Percentiles rank a stretch among this genome's conserved stretches.
Evolutionary conservation across 2,113 vertebrate species (phyloP).

Genomic region (Cyphomyrus plagiostoma): DNA sequence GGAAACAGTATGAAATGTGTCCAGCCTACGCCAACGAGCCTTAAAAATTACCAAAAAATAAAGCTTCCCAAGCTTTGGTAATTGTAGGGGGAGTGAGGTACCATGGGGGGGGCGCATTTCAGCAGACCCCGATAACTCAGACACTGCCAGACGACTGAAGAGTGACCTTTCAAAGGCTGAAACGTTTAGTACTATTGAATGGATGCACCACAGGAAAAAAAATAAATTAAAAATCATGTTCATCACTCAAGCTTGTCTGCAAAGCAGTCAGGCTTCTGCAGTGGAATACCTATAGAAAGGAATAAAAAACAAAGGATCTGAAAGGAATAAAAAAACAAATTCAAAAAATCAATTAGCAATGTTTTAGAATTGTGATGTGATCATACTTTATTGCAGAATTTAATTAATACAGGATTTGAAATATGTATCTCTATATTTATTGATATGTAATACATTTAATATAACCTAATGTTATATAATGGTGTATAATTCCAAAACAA

Average conservation of each 20-base stretch:
- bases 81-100: background rate
- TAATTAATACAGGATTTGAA: background rate
- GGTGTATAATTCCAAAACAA: background rate
- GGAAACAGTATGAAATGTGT: background rate
- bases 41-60: background rate
- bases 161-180: slow-evolving; percentile 1
- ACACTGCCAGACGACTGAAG: background rate
- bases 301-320: background rate
- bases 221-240: background rate
- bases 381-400: background rate
- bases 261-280: background rate
- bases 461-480: background rate
- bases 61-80: background rate
- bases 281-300: background rate
- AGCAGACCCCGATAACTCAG: background rate
- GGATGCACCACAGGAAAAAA: background rate
- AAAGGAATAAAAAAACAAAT: background rate
- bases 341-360: background rate
- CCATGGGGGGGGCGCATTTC: background rate
- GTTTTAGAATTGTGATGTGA: background rate
- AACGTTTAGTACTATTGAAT: background rate
- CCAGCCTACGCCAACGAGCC: background rate
- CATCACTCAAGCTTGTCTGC: background rate
- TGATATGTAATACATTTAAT: background rate
- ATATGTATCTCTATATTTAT: background rate